Conservation (phyloP, 2,888 invertebrate genomes). For the Tinea semifulvella region DNA sequence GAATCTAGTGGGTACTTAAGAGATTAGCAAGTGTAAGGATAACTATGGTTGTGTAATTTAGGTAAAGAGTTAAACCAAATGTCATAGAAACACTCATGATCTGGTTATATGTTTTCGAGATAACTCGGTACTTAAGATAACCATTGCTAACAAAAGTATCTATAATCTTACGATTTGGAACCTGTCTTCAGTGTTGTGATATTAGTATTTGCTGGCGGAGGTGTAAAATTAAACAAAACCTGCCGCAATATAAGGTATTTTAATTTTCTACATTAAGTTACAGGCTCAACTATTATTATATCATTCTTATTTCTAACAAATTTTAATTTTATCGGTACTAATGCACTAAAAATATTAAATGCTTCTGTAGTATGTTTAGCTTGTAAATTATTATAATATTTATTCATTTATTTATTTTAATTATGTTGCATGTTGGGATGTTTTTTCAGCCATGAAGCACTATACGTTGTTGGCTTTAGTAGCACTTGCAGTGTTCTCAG, state of each 20-base stretch:
- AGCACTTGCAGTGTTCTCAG: slow-evolving; percentile 19
- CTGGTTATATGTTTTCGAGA: neutral
- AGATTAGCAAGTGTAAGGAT: too few species aligned
- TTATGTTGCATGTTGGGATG: too few species aligned
- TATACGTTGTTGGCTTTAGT: slow-evolving; percentile 15
- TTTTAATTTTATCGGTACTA: too few species aligned
- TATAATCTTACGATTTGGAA: slow-evolving; percentile 1
- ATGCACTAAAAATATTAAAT: too few species aligned
- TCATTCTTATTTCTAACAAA: too few species aligned
- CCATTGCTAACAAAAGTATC: slow-evolving; percentile 3
- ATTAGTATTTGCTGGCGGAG: slow-evolving; percentile 2
- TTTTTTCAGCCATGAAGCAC: slow-evolving; percentile 39
- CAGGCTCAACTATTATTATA: too few species aligned
- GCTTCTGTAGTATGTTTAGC: too few species aligned
- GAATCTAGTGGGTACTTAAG: too few species aligned
- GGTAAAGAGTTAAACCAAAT: too few species aligned
- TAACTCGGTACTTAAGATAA: slow-evolving; percentile 9
- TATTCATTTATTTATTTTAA: too few species aligned
- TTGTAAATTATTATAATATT: too few species aligned
- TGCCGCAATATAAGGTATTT: neutral
- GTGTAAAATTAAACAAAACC: neutral
- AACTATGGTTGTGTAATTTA: slow-evolving; percentile 6
- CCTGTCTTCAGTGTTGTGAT: slow-evolving; percentile 1
- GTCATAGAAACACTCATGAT: slow-evolving; percentile 1
- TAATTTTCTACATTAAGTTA: too few species aligned